Evolutionary conservation across 2,888 invertebrate species (phyloP), one percentile per base, ranked within the genome.

Genomic region (Fragum whitleyi): DNA sequence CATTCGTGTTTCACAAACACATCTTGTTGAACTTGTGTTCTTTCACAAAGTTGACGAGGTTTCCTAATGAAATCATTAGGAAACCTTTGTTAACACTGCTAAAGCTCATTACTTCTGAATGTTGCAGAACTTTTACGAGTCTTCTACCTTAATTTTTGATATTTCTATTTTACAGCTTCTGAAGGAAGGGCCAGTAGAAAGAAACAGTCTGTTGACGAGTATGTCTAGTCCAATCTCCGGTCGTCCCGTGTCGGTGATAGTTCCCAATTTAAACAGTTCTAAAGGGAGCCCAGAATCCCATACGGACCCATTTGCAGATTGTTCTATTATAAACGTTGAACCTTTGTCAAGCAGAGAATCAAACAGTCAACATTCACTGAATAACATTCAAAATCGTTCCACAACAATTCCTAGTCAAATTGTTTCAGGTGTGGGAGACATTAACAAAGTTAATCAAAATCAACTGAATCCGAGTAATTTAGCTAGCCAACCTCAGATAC

Each of bases 181-280:
- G 67, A 81, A 78, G 74, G 89, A 86, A 69, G 82, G 84, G 21
- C 80, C 80, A 6, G 32, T 62, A 47, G 83, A 57, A 68, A 77
- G 36, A 72, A 47, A 26, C 26, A 23, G 21, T 73, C 11, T 61
- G 16, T 29, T 61, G 61, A 28, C 26, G 9, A 61, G 5, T 26
- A 16, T 2, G 26, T 0, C 16, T 47, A 2, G 19, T 5, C 51
- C 68, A 11, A 51, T 29, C 51, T 65, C 23, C 5, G 28, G 83
- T 29, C 74, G 75, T 19, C 77, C 81, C 23, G 85, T 88, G 28
- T 87, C 90, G 0, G 88, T 87, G 23, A 88, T 88, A 53, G 84
- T 87, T 57, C 83, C 86, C 26, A 77, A 62, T 28, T 19, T 70
- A 21, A 32, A 65, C 6, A 65, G 36, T 32, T 57, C 23, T 57